Evolutionary conservation across 2,888 invertebrate species (phyloP).

Genomic region (Trissolcus japonicus): DNA sequence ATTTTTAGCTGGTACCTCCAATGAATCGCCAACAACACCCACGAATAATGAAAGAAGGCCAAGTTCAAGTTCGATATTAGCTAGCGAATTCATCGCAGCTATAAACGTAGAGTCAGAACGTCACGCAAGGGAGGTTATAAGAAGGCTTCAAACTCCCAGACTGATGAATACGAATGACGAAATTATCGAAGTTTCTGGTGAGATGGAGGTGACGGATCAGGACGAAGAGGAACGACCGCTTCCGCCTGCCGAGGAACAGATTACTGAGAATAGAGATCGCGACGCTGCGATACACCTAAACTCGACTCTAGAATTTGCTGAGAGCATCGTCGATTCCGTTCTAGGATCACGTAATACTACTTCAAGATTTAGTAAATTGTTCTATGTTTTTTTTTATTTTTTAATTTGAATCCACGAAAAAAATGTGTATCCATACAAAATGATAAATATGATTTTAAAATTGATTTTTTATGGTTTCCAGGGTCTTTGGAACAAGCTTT

Average conservation of each 20-base stretch:
- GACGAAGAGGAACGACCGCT: slow-evolving; percentile 70
- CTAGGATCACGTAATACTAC: slow-evolving; percentile 62
- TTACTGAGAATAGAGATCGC: slow-evolving; percentile 64
- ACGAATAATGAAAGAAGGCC: slow-evolving; percentile 61
- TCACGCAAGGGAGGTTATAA: slow-evolving; percentile 65
- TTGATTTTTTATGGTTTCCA: neutral
- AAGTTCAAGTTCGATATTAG: slow-evolving; percentile 59
- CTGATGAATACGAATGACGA: slow-evolving; percentile 66
- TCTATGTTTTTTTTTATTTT: neutral
- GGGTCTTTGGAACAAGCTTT: slow-evolving; percentile 41
- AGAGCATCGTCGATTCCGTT: slow-evolving; percentile 76
- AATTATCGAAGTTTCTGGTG: slow-evolving; percentile 71
- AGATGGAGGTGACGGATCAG: slow-evolving; percentile 73
- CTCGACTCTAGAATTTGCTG: slow-evolving; percentile 72
- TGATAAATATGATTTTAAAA: neutral
- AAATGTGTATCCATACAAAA: neutral
- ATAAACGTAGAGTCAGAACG: slow-evolving; percentile 58
- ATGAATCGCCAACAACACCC: slow-evolving; percentile 62
- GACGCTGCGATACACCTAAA: slow-evolving; percentile 63
- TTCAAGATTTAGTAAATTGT: too few relatives aligned
- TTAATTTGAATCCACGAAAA: neutral
- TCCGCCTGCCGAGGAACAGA: slow-evolving; percentile 65
- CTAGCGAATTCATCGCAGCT: slow-evolving; percentile 62
- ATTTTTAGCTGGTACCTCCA: slow-evolving; percentile 62
- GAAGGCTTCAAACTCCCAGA: slow-evolving; percentile 62